A percentile compares a stretch with the other conserved stretches of the same genome.
These are phyloP conservation scores for Montipora foliosa DNA, from an alignment of 64 coral and sea anemone species.

Conservation along the genomic window DNA sequence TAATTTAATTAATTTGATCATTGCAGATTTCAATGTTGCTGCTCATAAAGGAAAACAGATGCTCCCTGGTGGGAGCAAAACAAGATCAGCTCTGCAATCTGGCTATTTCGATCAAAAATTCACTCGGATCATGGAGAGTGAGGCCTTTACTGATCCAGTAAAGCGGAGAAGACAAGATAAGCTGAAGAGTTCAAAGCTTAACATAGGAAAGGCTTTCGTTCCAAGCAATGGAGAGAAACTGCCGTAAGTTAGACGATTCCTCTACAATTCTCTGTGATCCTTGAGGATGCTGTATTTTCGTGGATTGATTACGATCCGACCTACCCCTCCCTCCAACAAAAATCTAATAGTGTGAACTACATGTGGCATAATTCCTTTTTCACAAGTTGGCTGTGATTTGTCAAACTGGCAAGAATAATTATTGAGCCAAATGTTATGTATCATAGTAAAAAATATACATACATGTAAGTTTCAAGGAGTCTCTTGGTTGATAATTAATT, in stretches of 20 bases:
- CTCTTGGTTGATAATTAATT: too few species aligned
- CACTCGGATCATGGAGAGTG: constrained; percentile 92
- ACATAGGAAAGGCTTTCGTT: constrained; percentile 98
- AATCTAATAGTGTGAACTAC: too few species aligned
- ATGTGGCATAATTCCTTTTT: too few species aligned
- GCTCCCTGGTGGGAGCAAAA: constrained; percentile 95
- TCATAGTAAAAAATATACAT: too few species aligned
- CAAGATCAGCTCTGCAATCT: constrained; percentile 75
- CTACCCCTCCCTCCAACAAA: too few species aligned
- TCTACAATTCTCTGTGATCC: neutral
- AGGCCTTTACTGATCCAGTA: constrained; percentile 87
- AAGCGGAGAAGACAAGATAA: constrained; percentile 84
- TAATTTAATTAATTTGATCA: neutral
- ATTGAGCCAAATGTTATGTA: too few species aligned
- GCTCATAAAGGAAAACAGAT: constrained; percentile 99
- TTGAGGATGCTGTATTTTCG: too few species aligned
- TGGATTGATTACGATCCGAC: too few species aligned
- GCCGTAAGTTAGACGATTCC: constrained; percentile 64
- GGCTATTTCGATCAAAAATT: constrained; percentile 99
- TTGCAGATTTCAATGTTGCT: constrained; percentile 84
- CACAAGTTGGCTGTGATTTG: too few species aligned
- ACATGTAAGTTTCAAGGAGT: too few species aligned
- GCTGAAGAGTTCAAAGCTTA: constrained; percentile 80
- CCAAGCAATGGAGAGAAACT: constrained; percentile 94
- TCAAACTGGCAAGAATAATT: too few species aligned